Evolutionary conservation across 2,888 invertebrate species (phyloP), one percentile per base, ranked within the genome.

Genomic region (Mycogona germanica): DNA sequence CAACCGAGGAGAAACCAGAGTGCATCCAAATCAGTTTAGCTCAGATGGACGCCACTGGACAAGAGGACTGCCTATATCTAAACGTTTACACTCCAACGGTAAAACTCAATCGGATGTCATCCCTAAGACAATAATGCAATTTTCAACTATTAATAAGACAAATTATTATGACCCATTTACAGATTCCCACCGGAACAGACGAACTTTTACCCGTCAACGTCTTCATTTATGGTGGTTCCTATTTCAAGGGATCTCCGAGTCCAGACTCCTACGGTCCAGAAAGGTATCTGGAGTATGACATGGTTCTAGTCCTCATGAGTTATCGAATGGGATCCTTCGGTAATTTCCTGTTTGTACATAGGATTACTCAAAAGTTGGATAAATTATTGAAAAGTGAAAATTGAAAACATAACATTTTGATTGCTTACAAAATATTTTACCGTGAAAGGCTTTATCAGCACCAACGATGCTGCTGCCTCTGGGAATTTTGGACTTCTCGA

Each of bases 261-360:
- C 9, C 47, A 49, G 35, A 40, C 55, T 38, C 56, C 51, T 47
- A 72, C 76, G 35, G 58, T 3, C 60, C 60, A 17, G 48, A 59
- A n/a, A 41, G 49, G 23, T 46, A 59, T 32, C 35, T 60, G 28
- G 58, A 60, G 41, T 44, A 60, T 29, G 57, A 57, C 38, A 42
- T 60, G 21, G 54, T 59, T 2, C 70, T 76, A 0, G 75, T 76
- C 23, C 73, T 74, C 0, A 68, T 73, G 55, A 75, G 75, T 62
- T 76, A 76, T 63, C 65, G 76, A 26, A 66, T 76, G 1, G 74
- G 74, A 55, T 68, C 74, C 9, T 65, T 76, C 51, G 75, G 75
- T 72, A 58, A n/a, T n/a, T n/a, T n/a, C n/a, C n/a, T n/a, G n/a
- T n/a, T n/a, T n/a, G n/a, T n/a, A n/a, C n/a, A n/a, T n/a, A n/a